Conservation (phyloP, 2,888 invertebrate genomes). For the Tholera decimalis region DNA sequence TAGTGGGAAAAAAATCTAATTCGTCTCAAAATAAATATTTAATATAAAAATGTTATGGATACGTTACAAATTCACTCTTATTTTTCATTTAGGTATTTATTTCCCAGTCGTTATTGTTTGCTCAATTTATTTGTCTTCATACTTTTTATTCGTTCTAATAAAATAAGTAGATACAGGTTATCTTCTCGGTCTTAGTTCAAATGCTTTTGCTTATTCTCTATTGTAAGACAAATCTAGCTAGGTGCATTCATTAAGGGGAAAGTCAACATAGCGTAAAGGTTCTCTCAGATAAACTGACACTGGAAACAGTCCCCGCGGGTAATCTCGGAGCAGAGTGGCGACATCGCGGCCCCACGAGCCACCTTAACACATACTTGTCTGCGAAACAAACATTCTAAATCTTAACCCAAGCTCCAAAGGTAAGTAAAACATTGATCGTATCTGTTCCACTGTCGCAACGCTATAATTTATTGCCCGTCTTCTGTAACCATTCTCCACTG, state of each 20-base stretch:
- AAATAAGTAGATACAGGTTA: slow-evolving; percentile 9
- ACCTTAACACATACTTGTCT: slow-evolving; percentile 63
- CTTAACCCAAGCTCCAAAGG: slow-evolving; percentile 28
- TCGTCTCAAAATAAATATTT: slow-evolving; percentile 10
- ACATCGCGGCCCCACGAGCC: slow-evolving; percentile 64
- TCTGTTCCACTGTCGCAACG: slow-evolving; percentile 24
- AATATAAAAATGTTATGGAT: neutral
- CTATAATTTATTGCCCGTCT: slow-evolving; percentile 8
- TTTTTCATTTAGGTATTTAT: neutral
- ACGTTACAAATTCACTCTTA: neutral
- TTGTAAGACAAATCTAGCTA: slow-evolving; percentile 26
- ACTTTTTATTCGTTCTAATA: neutral
- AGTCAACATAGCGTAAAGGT: slow-evolving; percentile 66
- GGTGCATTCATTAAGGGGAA: slow-evolving; percentile 58
- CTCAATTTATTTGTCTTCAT: slow-evolving; percentile 1
- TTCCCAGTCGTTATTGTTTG: neutral
- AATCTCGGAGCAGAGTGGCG: slow-evolving; percentile 70
- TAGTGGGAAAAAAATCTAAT: slow-evolving; percentile 6
- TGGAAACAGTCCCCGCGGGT: slow-evolving; percentile 73
- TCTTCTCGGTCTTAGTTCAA: slow-evolving; percentile 2
- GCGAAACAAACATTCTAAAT: slow-evolving; percentile 58
- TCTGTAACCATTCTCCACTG: slow-evolving; percentile 6
- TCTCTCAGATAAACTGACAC: slow-evolving; percentile 70
- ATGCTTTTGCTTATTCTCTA: neutral
- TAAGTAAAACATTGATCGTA: slow-evolving; percentile 32